phyloP scores from a whole-genome alignment of 2,888 invertebrate species.

The Tethea ocularis region DNA sequence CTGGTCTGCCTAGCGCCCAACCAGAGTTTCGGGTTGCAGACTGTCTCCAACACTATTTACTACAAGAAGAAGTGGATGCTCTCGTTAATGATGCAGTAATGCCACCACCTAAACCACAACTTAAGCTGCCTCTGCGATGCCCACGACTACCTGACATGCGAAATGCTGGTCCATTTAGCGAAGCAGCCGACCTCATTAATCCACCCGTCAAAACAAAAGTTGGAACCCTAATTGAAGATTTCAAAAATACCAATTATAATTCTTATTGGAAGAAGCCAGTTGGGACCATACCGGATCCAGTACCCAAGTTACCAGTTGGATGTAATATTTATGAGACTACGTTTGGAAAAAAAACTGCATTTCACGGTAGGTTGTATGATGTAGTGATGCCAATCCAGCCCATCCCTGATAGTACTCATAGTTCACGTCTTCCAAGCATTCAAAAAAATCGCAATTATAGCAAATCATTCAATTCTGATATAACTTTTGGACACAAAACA shows the following conservation, averaged over 20 bases:
- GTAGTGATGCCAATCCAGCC: constrained; percentile 41
- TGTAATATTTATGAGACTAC: constrained; percentile 30
- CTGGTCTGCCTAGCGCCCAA: constrained; percentile 40
- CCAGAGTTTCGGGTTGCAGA: constrained; percentile 25
- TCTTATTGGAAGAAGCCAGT: constrained; percentile 47
- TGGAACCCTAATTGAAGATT: constrained; percentile 40
- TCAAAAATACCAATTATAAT: constrained; percentile 38
- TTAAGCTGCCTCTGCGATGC: constrained; percentile 29
- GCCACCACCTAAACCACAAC: constrained; percentile 27
- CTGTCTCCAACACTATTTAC: constrained; percentile 33
- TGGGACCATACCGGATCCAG: constrained; percentile 38
- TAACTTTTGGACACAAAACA: constrained; percentile 52
- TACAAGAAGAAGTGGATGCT: constrained; percentile 53
- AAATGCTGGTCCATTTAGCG: constrained; percentile 32
- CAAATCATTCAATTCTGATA: constrained; percentile 53
- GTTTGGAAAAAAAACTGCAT: constrained; percentile 36
- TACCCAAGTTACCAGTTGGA: constrained; percentile 39
- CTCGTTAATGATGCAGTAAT: constrained; percentile 42
- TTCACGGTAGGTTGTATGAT: constrained; percentile 35
- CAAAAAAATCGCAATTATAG: constrained; percentile 45
- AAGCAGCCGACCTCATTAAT: constrained; percentile 36
- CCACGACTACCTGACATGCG: constrained; percentile 33
- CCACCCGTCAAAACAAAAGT: constrained; percentile 45
- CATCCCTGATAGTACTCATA: constrained; percentile 30
- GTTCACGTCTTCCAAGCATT: constrained; percentile 26